Evolutionary conservation across 2,113 vertebrate genomes (phyloP).

Genomic region (Terrapene triunguis): DNA sequence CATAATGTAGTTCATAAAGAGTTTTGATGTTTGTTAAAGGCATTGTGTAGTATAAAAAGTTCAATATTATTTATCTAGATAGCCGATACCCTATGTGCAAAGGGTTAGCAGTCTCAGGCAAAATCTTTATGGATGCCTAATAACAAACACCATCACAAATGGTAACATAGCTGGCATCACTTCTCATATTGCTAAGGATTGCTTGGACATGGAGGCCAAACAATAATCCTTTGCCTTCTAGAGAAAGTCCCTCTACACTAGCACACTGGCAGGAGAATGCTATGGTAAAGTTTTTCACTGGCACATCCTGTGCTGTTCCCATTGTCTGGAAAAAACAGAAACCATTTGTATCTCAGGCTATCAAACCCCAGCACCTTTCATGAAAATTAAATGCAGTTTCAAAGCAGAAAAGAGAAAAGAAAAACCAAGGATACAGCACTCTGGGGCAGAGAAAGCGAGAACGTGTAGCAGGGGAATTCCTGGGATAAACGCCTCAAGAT

Average conservation of each 20-base stretch:
- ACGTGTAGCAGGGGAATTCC: background rate
- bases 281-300: background rate
- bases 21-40: background rate
- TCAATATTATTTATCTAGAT: background rate
- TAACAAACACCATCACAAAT: background rate
- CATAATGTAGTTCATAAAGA: background rate
- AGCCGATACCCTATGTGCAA: background rate
- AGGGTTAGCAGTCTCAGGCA: background rate
- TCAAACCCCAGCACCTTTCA: background rate
- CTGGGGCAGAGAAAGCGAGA: background rate
- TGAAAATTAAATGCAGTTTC: background rate
- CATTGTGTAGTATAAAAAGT: background rate
- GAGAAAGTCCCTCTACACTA: background rate
- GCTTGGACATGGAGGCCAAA: background rate
- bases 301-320: background rate
- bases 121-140: background rate
- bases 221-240: background rate
- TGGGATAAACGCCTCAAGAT: background rate
- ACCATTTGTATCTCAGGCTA: background rate
- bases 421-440: background rate
- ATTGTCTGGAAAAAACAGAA: background rate
- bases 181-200: background rate
- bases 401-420: background rate
- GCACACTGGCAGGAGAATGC: background rate
- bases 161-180: background rate